Conservation (phyloP, 2,888 invertebrate species). For the Mayetiola destructor region DNA sequence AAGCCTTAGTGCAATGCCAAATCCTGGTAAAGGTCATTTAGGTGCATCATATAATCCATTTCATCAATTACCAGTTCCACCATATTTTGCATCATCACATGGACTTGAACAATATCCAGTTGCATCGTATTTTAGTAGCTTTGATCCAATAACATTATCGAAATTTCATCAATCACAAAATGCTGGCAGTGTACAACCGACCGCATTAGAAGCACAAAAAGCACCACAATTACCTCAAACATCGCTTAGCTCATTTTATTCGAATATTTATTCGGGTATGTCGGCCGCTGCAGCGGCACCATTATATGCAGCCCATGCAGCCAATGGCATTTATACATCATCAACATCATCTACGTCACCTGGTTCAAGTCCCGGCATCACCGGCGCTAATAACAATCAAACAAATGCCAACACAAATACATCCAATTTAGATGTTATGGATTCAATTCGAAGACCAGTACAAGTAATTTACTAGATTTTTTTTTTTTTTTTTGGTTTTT, state of each 20-base stretch:
- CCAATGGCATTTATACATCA: constrained; percentile 28
- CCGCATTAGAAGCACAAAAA: constrained; percentile 30
- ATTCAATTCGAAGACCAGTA: constrained; percentile 31
- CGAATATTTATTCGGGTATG: constrained; percentile 35
- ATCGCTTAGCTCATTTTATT: constrained; percentile 33
- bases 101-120: constrained; percentile 43
- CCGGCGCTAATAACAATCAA: constrained; percentile 10
- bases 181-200: constrained; percentile 15
- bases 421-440: constrained; percentile 22
- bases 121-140: constrained; percentile 35
- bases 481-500: too few relatives aligned
- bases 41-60: constrained; percentile 45
- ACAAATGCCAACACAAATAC: constrained; percentile 20
- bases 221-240: constrained; percentile 33
- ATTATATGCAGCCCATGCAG: constrained; percentile 32
- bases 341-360: constrained; percentile 24
- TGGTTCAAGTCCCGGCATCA: constrained; percentile 32
- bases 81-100: constrained; percentile 60
- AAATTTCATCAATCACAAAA: constrained; percentile 33
- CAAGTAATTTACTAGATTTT: constrained; percentile 33
- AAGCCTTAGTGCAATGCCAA: constrained; percentile 15
- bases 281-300: constrained; percentile 33
- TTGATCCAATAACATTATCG: constrained; percentile 33
- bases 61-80: constrained; percentile 44
- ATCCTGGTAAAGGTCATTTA: constrained; percentile 28